Percentiles rank a stretch among this genome's conserved stretches.
These are phyloP conservation scores for Haplotaxodon microlepis DNA, from an alignment of 2,113 vertebrate genomes.

Conservation along the genomic window DNA sequence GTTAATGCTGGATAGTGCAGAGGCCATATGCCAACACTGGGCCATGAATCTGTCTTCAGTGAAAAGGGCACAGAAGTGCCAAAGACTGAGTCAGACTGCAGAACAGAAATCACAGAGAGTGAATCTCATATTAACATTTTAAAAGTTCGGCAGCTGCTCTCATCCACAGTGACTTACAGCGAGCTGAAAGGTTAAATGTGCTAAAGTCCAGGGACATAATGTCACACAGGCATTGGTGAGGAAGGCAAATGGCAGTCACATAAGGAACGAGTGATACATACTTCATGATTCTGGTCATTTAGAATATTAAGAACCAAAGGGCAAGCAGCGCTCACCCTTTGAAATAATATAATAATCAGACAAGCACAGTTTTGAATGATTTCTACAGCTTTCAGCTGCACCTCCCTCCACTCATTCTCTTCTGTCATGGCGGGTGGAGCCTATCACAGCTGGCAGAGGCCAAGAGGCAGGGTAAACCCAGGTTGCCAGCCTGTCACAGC, in stretches of 20 bases:
- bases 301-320: not conserved
- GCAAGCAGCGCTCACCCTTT: not conserved
- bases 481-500: not conserved
- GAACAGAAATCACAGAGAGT: not conserved
- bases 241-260: not conserved
- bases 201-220: not conserved
- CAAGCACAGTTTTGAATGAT: not conserved
- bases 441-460: not conserved
- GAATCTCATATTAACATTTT: not conserved
- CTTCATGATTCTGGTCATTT: not conserved
- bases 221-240: not conserved
- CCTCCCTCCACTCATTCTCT: not conserved
- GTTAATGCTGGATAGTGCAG: constrained; percentile 1
- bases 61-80: not conserved
- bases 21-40: constrained; percentile 33
- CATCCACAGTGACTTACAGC: not conserved
- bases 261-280: not conserved
- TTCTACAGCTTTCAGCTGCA: not conserved
- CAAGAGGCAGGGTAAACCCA: not conserved
- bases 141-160: not conserved
- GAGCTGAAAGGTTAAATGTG: not conserved
- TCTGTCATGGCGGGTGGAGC: not conserved
- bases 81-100: not conserved
- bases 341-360: not conserved
- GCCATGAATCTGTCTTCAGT: not conserved